A percentile compares a stretch with the other conserved stretches of the same genome.
These are phyloP conservation scores for Myotis brandtii DNA, from an alignment of 2,113 vertebrate species.

Conservation along the genomic window DNA sequence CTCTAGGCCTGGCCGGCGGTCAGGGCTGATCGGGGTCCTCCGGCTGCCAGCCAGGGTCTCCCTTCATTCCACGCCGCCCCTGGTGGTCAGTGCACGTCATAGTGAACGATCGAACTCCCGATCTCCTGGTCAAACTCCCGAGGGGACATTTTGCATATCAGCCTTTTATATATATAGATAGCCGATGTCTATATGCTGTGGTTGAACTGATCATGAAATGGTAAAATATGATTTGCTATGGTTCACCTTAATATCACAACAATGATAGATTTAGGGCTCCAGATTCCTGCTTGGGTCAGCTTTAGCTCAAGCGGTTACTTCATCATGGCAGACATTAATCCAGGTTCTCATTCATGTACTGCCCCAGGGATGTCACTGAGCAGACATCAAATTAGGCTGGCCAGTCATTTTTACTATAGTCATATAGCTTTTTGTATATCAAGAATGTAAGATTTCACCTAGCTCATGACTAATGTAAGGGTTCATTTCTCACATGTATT, in stretches of 20 bases:
- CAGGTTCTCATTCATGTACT: background rate
- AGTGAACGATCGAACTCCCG: too few species aligned
- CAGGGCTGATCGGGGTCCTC: too few species aligned
- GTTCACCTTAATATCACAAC: background rate
- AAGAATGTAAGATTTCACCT: slow-evolving; percentile 48
- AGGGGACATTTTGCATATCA: too few species aligned
- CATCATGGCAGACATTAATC: too few species aligned
- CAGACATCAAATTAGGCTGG: slow-evolving; percentile 13
- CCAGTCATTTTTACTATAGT: background rate
- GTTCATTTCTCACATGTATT: slow-evolving; percentile 36
- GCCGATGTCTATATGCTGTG: background rate
- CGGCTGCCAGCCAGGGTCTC: too few species aligned
- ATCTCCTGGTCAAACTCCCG: too few species aligned
- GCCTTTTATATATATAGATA: background rate
- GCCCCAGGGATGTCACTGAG: background rate
- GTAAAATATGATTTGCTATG: slow-evolving; percentile 22
- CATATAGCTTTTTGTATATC: slow-evolving; percentile 13
- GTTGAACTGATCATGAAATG: slow-evolving; percentile 36
- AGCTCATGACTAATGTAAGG: slow-evolving; percentile 49
- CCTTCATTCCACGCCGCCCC: too few species aligned
- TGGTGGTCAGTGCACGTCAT: too few species aligned
- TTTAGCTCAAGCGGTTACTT: too few species aligned
- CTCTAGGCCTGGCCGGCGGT: too few species aligned
- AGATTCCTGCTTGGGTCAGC: background rate
- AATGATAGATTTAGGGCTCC: background rate